A percentile compares a stretch with the other conserved stretches of the same genome.
Evolutionary conservation across 2,113 vertebrate species (phyloP).

Genomic region (Siniperca knerii): DNA sequence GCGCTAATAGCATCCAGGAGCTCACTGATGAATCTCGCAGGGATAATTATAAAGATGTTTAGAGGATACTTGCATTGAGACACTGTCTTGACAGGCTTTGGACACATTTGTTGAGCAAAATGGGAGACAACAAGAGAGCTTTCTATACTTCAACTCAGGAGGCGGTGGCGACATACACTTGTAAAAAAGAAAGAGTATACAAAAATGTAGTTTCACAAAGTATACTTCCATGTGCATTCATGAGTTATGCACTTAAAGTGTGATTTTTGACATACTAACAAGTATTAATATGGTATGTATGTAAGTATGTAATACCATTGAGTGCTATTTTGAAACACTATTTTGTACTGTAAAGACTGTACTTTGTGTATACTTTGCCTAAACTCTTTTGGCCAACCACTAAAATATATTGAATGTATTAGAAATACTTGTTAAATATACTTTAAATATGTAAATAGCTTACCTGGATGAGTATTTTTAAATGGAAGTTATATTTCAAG

Average conservation of each 20-base stretch:
- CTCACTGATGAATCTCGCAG: background rate
- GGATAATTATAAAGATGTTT: constrained; percentile 7
- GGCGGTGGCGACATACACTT: too few relatives aligned
- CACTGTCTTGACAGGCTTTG: background rate
- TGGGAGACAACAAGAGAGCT: background rate
- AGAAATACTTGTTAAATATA: background rate
- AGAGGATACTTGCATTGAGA: background rate
- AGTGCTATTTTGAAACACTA: too few relatives aligned
- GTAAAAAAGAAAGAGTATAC: too few relatives aligned
- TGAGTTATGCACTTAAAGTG: background rate
- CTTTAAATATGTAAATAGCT: background rate
- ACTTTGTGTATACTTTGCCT: background rate
- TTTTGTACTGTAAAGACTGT: background rate
- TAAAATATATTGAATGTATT: background rate
- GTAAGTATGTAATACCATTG: too few relatives aligned
- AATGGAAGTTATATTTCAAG: too few relatives aligned
- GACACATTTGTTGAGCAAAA: background rate
- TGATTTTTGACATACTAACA: background rate
- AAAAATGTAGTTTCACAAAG: background rate
- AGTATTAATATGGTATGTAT: too few relatives aligned
- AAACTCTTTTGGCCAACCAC: background rate
- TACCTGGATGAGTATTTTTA: too few relatives aligned
- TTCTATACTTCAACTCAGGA: too few relatives aligned
- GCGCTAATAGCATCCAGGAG: background rate
- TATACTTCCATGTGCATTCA: background rate